Evolutionary conservation across 2,888 invertebrate species (phyloP), one percentile per base, ranked within the genome.

Genomic region (Diadegma fenestrale): DNA sequence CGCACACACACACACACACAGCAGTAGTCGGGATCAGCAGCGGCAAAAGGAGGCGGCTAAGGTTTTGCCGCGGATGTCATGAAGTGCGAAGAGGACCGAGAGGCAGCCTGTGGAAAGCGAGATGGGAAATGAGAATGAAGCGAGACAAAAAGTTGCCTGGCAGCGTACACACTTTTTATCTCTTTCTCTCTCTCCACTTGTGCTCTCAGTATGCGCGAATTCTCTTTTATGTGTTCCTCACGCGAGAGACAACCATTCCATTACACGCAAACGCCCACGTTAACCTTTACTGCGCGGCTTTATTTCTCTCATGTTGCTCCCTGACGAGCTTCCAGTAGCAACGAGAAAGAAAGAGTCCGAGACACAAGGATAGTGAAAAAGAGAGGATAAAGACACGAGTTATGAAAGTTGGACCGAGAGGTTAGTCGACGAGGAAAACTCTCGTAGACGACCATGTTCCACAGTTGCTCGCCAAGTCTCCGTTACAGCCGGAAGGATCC

Each of bases 251-350:
- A 89, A 90, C 88, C 88, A 88, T 89, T 88, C 88, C 89, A 89
- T 90, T 90, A 89, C 88, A 88, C 90, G 89, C 90, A 88, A 89
- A 90, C 90, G 86, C 89, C 89, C 88, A 89, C 90, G 89, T 90
- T 90, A 89, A 88, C 89, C 88, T 89, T 89, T 90, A 89, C 88
- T 88, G 84, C 78, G 58, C 78, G 58, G 77, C 72, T 66, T 37
- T 83, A 66, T 76, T 66, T 48, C 54, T 66, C 79, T 84, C 75
- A 63, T 84, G 80, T 84, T 80, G 83, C 84, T 71, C 61, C 72
- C 64, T 64, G 33, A 33, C 66, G 75, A 51, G 61, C 33, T 64
- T 69, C 66, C 51, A 14, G 33, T 43, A 45, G 10, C 41, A 72
- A 48, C 10, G 48, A 48, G 63, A 61, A 22, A 64, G 48, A 63